Conservation (phyloP, 2,113 vertebrate genomes). For the Epinephelus fuscoguttatus region DNA sequence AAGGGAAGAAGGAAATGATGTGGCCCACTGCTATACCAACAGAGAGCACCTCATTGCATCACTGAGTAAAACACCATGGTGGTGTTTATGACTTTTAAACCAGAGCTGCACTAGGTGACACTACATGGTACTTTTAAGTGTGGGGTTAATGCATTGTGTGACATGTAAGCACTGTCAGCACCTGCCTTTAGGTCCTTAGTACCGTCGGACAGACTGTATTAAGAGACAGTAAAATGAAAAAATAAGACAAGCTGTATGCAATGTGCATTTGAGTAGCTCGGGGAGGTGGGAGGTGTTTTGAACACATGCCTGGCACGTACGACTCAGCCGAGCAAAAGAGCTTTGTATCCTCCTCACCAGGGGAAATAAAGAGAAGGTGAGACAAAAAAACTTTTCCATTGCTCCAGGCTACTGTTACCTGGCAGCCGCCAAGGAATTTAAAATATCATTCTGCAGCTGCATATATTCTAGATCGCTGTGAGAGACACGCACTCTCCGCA, state of each 20-base stretch:
- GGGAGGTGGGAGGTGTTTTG: conserved; percentile 62
- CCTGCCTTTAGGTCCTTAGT: conserved; percentile 46
- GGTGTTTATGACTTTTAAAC: conserved; percentile 25
- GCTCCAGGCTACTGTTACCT: conserved; percentile 82
- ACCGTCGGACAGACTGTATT: conserved; percentile 49
- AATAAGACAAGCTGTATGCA: conserved; percentile 44
- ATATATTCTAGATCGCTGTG: conserved; percentile 74
- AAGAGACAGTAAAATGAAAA: conserved; percentile 27
- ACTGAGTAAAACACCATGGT: conserved; percentile 8
- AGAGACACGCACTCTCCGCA: conserved; percentile 56
- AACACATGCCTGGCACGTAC: conserved; percentile 83
- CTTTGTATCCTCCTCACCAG: conserved; percentile 82
- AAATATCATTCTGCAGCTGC: conserved; percentile 80
- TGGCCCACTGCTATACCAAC: neutral
- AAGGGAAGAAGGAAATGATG: neutral
- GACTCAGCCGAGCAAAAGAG: conserved; percentile 77
- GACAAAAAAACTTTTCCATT: conserved; percentile 80
- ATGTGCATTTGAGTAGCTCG: conserved; percentile 60
- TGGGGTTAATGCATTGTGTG: conserved; percentile 36
- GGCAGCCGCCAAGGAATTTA: conserved; percentile 80
- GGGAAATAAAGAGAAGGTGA: conserved; percentile 85
- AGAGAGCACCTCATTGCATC: conserved; percentile 24
- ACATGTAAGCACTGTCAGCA: conserved; percentile 45
- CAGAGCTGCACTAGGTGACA: conserved; percentile 17
- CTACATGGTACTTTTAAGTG: conserved; percentile 12